Base-by-base conservation (phyloP, 1,140 invertebrate species). In the Drosophila elegans region DNA sequence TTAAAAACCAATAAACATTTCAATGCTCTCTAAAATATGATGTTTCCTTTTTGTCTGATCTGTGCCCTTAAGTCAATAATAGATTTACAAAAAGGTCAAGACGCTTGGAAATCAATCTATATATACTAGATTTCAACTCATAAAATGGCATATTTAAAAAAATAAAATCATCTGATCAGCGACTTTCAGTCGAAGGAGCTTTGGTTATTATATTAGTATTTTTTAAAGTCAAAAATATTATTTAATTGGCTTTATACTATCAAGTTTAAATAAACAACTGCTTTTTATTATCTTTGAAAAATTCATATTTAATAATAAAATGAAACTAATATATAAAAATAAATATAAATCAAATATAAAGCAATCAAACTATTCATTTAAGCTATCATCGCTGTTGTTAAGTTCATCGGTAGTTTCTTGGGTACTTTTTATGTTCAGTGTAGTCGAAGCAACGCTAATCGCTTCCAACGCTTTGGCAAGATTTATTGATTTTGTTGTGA, bases 21-120 rank as follows among this genome's bases (percentile, higher is more conserved):
- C 29, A 64, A 52, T 68, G 64, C 64, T 68, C 64, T 68, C 38
- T 52, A 52, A 1, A 52, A 21, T 3, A 12, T 11, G 0, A 3
- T 21, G 16, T 66, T 48, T 48, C n/a, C n/a, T 27, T 6, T 11
- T 51, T 16, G 7, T 9, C 21, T 7, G 5, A 27, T 12, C 2
- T 32, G 29, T 6, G 29, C 4, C 29, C 5, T 32, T 32, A 1
- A 32, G 0, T 32, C 5, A 3, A 32, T 32, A 7, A 32, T 21
- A 32, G 7, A 1, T 32, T 32, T 32, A 32, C 29, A 32, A 32
- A 32, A 21, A 21, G 16, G 16, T 21, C 16, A 21, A 21, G 16
- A 21, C 16, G 16, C 16, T 21, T 21, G 16, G 16, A 21, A 21
- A 21, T 21, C 1, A 21, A 21, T 21, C 16, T 21, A 21, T 21